These are phyloP conservation scores for Syritta pipiens DNA, from an alignment of 2,888 invertebrate species.

Conservation along the genomic window DNA sequence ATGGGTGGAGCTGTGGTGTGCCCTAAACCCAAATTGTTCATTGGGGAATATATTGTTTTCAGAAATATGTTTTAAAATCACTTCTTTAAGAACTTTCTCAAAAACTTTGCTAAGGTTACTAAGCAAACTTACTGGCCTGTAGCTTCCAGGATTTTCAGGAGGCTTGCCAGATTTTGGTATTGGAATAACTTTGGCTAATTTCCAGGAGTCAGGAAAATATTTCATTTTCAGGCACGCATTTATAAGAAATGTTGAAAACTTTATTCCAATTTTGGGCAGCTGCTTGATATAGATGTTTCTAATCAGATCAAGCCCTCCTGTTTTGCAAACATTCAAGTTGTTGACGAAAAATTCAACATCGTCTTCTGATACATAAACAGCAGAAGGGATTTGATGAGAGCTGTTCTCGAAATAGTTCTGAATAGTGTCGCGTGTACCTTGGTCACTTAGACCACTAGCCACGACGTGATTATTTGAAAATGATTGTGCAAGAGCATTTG, in stretches of 20 bases:
- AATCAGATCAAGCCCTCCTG: not conserved
- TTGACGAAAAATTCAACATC: not conserved
- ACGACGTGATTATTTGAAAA: not conserved
- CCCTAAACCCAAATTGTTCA: no score
- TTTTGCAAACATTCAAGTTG: not conserved
- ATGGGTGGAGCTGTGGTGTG: no score
- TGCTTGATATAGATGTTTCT: conserved; percentile 1
- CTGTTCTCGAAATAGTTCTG: no score
- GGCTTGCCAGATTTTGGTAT: conserved; percentile 6
- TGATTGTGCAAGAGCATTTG: conserved; percentile 1
- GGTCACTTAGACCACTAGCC: not conserved
- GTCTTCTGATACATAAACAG: not conserved
- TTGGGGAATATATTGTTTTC: not conserved
- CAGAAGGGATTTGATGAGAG: not conserved
- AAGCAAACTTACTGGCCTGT: not conserved
- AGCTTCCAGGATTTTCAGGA: not conserved
- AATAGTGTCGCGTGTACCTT: no score
- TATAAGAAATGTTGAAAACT: not conserved
- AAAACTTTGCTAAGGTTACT: not conserved
- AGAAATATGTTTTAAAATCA: not conserved
- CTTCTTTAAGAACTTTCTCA: not conserved
- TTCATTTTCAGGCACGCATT: conserved; percentile 2
- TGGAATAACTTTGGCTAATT: not conserved
- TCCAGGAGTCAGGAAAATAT: conserved; percentile 10
- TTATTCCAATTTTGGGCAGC: not conserved